Evolutionary conservation across 2,888 invertebrate genomes (phyloP).

Genomic region (Thumatha senex): DNA sequence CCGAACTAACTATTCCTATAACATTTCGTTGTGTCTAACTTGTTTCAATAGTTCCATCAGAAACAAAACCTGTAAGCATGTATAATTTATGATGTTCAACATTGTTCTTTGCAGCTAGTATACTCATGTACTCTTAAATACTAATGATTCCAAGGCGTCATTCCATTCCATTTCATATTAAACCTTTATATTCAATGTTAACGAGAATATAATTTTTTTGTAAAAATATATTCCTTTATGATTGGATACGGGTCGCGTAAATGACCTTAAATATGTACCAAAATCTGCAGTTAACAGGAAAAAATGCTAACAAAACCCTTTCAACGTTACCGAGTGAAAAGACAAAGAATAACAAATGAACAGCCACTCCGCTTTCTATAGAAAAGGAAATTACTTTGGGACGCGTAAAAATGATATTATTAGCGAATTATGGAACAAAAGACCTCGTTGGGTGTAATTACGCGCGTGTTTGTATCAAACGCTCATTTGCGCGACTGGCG

Average conservation of each 20-base stretch:
- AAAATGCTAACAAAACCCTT: constrained; percentile 12
- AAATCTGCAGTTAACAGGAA: constrained; percentile 13
- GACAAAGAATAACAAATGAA: constrained; percentile 31
- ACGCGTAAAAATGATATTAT: constrained; percentile 35
- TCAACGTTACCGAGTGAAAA: constrained; percentile 4
- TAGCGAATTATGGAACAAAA: constrained; percentile 39
- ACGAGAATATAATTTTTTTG: too few relatives aligned
- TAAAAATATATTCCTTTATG: background rate
- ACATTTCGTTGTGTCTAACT: too few relatives aligned
- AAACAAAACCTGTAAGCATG: too few relatives aligned
- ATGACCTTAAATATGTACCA: background rate
- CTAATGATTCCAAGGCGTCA: too few relatives aligned
- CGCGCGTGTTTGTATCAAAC: constrained; percentile 30
- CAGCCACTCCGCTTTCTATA: constrained; percentile 12
- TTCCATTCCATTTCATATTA: too few relatives aligned
- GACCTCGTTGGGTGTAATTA: constrained; percentile 23
- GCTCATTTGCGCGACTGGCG: constrained; percentile 26
- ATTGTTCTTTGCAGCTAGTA: too few relatives aligned
- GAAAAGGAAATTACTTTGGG: constrained; percentile 30
- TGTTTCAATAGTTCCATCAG: too few relatives aligned
- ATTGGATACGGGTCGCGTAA: background rate
- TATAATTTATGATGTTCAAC: too few relatives aligned
- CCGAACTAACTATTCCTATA: too few relatives aligned
- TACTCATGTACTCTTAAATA: too few relatives aligned
- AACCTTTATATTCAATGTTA: too few relatives aligned